Conservation (phyloP, 2,888 invertebrate genomes). For the Magallana nippona region DNA sequence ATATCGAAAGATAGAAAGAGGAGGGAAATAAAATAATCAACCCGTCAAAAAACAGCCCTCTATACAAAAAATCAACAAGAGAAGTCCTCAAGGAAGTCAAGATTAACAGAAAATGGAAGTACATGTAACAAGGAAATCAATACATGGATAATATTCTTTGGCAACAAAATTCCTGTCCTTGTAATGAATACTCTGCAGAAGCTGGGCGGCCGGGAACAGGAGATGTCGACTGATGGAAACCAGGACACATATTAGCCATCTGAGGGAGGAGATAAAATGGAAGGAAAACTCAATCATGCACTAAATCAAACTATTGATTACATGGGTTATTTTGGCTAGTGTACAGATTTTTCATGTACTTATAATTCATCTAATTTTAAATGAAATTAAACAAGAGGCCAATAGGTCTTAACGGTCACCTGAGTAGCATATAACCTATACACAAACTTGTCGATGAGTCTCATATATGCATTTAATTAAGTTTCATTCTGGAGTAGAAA, state of each 20-base stretch:
- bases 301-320: too few species aligned
- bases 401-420: too few species aligned
- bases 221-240: neutral
- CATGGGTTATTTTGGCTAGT: too few species aligned
- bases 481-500: too few species aligned
- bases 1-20: neutral
- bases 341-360: too few species aligned
- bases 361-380: too few species aligned
- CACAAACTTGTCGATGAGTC: too few species aligned
- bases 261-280: neutral
- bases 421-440: too few species aligned
- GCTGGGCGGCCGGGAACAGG: neutral
- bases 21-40: neutral
- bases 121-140: conserved; percentile 21
- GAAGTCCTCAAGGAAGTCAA: neutral
- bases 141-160: conserved; percentile 4
- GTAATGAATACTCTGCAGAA: neutral
- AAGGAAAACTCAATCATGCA: neutral
- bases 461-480: too few species aligned
- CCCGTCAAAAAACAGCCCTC: neutral
- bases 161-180: conserved; percentile 27
- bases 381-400: too few species aligned
- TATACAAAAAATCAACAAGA: conserved; percentile 3
- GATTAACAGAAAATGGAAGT: conserved; percentile 4
- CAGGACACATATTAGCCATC: neutral